Percentiles rank a stretch among this genome's conserved stretches.
Conservation (phyloP, 2,797 vertebrate genomes). For the Bryconaethiops microstoma region DNA sequence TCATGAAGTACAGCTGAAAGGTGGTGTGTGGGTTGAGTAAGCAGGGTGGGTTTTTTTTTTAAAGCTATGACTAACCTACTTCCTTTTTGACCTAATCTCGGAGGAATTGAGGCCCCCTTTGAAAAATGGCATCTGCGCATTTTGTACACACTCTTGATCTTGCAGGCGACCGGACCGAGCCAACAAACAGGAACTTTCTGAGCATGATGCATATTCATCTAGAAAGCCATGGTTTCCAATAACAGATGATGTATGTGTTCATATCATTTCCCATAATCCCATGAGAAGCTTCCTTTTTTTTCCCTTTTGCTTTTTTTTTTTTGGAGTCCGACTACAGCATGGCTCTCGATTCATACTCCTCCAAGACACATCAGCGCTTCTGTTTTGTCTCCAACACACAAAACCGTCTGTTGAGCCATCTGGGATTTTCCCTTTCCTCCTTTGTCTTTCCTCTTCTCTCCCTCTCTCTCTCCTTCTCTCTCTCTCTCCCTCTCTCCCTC, state of each 20-base stretch:
- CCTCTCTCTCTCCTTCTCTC: conserved; percentile 39
- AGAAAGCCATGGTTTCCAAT: conserved; percentile 34
- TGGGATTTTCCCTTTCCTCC: conserved; percentile 67
- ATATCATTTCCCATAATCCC: conserved; percentile 45
- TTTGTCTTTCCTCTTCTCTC: conserved; percentile 15
- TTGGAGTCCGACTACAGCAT: conserved; percentile 32
- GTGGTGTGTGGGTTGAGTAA: background rate
- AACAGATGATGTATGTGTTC: conserved; percentile 46
- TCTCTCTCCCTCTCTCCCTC: conserved; percentile 37
- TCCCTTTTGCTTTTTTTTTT: background rate
- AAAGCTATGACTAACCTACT: conserved; percentile 31
- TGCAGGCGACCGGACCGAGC: conserved; percentile 5
- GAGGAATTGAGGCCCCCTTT: conserved; percentile 18
- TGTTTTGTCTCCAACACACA: conserved; percentile 72
- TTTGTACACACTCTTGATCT: conserved; percentile 34
- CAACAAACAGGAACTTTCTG: conserved; percentile 37
- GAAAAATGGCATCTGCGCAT: conserved; percentile 28
- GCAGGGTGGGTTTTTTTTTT: conserved; percentile 10
- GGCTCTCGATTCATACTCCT: conserved; percentile 61
- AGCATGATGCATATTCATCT: conserved; percentile 41
- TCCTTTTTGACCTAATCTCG: conserved; percentile 16
- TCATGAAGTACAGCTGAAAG: background rate
- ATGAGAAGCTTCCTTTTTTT: conserved; percentile 25
- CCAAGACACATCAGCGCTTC: conserved; percentile 70
- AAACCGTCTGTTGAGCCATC: conserved; percentile 77